phyloP scores from a whole-genome alignment of 2,888 invertebrate genomes.

The Leptinotarsa juncta region DNA sequence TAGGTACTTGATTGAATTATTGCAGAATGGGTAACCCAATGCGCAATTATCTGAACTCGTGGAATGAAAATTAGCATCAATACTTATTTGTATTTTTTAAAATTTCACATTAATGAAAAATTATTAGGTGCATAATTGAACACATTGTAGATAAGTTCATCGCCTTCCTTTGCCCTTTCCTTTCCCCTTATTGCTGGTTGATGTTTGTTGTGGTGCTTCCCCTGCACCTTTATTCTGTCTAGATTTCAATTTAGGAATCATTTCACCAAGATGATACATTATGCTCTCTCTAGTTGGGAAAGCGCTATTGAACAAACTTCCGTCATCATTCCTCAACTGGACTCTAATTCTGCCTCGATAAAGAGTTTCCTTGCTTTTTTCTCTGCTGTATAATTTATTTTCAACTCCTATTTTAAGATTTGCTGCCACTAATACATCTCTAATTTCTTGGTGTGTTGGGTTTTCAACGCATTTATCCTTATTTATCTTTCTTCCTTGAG shows the following conservation, averaged over 20 bases:
- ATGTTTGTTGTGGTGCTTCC: conserved; percentile 56
- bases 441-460: conserved; percentile 94
- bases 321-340: conserved; percentile 92
- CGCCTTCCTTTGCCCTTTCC: conserved; percentile 57
- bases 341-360: conserved; percentile 91
- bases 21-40: too few relatives aligned
- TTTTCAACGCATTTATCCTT: conserved; percentile 92
- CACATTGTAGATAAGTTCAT: conserved; percentile 36
- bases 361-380: conserved; percentile 88
- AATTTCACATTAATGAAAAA: background rate
- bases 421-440: conserved; percentile 88
- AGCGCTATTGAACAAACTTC: conserved; percentile 76
- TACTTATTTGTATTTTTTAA: background rate
- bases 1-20: too few relatives aligned
- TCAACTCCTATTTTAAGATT: conserved; percentile 90
- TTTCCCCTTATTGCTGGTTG: conserved; percentile 61
- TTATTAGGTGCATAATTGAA: background rate
- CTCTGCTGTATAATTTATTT: conserved; percentile 91
- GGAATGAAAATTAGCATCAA: background rate
- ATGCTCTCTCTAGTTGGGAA: conserved; percentile 83
- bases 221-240: conserved; percentile 71
- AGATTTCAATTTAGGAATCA: conserved; percentile 91
- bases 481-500: conserved; percentile 87
- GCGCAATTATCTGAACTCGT: background rate
- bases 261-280: conserved; percentile 81